Conservation (phyloP, 2,888 invertebrate species). For the Diaperis boleti region DNA sequence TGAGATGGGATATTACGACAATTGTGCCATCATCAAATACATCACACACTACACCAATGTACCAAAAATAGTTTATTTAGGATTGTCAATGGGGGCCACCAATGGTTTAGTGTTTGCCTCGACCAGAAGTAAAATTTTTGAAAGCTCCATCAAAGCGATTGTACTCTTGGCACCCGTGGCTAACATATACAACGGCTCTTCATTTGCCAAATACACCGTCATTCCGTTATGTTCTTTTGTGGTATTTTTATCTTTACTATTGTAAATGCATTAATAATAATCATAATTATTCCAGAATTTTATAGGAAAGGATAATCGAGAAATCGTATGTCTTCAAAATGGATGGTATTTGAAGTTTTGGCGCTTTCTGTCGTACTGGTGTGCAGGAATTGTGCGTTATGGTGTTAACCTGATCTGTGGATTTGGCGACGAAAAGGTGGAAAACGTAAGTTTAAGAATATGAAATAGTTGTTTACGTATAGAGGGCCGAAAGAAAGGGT, state of each 20-base stretch:
- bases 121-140: conserved; percentile 3
- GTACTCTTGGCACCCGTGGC: conserved; percentile 1
- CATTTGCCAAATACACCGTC: not conserved
- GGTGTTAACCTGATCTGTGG: too few relatives aligned
- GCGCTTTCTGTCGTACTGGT: not conserved
- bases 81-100: conserved; percentile 18
- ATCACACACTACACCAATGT: not conserved
- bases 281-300: too few relatives aligned
- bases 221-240: not conserved
- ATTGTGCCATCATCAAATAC: conserved; percentile 1
- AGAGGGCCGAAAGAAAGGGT: too few relatives aligned
- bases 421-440: too few relatives aligned
- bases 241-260: not conserved
- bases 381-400: too few relatives aligned
- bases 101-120: conserved; percentile 8
- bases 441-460: too few relatives aligned
- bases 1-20: conserved; percentile 23
- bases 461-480: too few relatives aligned
- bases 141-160: not conserved
- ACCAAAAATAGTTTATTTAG: conserved; percentile 11
- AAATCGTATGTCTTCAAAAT: not conserved
- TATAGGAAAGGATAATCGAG: too few relatives aligned
- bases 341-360: not conserved
- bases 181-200: not conserved
- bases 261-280: too few relatives aligned